Percentiles rank a stretch among this genome's conserved stretches.
Evolutionary conservation across 2,888 invertebrate genomes (phyloP).

Genomic region (Andrena camellia): DNA sequence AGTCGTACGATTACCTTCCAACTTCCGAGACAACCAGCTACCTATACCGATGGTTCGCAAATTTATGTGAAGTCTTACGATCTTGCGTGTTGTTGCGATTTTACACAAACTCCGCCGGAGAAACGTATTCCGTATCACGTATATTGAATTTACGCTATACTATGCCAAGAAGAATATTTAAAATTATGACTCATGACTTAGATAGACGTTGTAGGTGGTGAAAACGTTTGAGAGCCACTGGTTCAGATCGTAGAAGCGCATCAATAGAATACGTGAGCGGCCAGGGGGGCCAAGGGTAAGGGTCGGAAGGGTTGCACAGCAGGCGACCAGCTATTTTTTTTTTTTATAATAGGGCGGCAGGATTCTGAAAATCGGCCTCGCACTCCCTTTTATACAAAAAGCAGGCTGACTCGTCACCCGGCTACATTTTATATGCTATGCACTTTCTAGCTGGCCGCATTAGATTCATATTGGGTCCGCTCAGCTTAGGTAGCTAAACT

Average conservation of each 20-base stretch:
- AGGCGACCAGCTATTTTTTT: slow-evolving; percentile 32
- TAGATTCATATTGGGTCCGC: slow-evolving; percentile 38
- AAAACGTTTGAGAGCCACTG: slow-evolving; percentile 13
- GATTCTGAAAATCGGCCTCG: slow-evolving; percentile 15
- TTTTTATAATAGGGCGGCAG: slow-evolving; percentile 31
- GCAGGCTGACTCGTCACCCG: slow-evolving; percentile 21
- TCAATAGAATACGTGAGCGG: slow-evolving; percentile 31
- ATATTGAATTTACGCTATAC: background rate
- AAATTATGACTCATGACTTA: background rate
- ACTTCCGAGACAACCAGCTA: slow-evolving; percentile 19
- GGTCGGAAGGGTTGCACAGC: slow-evolving; percentile 38
- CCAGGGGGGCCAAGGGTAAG: slow-evolving; percentile 18
- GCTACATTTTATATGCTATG: slow-evolving; percentile 43
- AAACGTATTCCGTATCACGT: background rate
- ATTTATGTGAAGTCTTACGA: background rate
- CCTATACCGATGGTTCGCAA: slow-evolving; percentile 17
- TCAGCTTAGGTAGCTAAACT: slow-evolving; percentile 14
- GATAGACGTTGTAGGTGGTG: background rate
- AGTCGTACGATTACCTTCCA: slow-evolving; percentile 11
- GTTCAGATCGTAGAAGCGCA: slow-evolving; percentile 16
- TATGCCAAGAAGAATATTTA: background rate
- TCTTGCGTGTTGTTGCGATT: background rate
- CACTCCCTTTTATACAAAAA: slow-evolving; percentile 6
- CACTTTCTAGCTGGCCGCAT: slow-evolving; percentile 56
- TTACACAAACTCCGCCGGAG: background rate